Conservation (phyloP, 2,888 invertebrate genomes). For the Parnassius mnemosyne region DNA sequence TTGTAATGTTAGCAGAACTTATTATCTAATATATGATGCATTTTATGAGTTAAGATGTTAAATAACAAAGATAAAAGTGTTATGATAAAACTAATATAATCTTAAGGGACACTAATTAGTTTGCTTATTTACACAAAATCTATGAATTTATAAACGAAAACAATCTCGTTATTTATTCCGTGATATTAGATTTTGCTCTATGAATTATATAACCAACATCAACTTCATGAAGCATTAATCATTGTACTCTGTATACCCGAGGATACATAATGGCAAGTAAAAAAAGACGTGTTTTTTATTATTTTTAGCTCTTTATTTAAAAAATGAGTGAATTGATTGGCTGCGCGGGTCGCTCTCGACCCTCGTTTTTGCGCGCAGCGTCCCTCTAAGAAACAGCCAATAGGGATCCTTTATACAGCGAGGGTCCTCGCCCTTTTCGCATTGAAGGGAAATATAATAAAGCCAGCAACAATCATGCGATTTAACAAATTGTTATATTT, state of each 20-base stretch:
- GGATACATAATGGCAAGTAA: conserved; percentile 38
- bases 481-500: conserved; percentile 31
- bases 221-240: conserved; percentile 4
- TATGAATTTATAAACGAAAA: too few relatives aligned
- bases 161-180: too few relatives aligned
- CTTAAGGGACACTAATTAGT: too few relatives aligned
- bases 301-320: conserved; percentile 75
- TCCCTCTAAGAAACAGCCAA: conserved; percentile 53
- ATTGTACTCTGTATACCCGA: conserved; percentile 4
- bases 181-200: neutral
- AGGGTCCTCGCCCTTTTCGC: conserved; percentile 71
- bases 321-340: conserved; percentile 78
- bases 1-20: too few relatives aligned
- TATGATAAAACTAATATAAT: too few relatives aligned
- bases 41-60: too few relatives aligned
- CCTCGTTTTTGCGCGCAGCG: conserved; percentile 43
- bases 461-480: conserved; percentile 34
- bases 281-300: conserved; percentile 63
- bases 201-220: neutral
- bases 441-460: conserved; percentile 39
- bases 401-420: conserved; percentile 42
- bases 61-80: too few relatives aligned
- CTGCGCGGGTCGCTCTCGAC: conserved; percentile 57
- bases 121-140: too few relatives aligned
- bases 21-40: too few relatives aligned